Conservation (phyloP, 1,140 invertebrate genomes). For the Drosophila neocordata region DNA sequence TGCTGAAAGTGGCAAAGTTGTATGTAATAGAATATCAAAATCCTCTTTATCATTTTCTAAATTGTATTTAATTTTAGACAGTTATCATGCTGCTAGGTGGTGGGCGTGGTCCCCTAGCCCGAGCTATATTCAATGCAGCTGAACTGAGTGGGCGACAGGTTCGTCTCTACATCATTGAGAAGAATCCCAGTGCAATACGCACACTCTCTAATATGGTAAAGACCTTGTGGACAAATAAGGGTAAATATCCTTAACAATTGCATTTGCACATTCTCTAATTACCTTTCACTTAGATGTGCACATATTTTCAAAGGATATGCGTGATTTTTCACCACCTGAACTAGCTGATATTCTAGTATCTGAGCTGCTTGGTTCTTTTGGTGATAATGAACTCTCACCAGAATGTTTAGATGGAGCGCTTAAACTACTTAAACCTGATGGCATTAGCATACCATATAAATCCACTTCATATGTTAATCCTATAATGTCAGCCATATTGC, state of each 20-base stretch:
- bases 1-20: conserved; percentile 65
- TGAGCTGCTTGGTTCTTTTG: conserved; percentile 98
- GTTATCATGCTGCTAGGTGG: conserved; percentile 97
- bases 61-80: conserved; percentile 67
- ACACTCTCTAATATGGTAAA: conserved; percentile 92
- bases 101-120: conserved; percentile 96
- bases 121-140: conserved; percentile 92
- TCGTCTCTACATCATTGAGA: conserved; percentile 97
- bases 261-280: background rate
- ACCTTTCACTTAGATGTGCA: conserved; percentile 83
- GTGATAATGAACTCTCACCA: conserved; percentile 99
- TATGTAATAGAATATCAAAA: conserved; percentile 20
- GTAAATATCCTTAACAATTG: conserved; percentile 64
- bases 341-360: conserved; percentile 98
- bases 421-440: conserved; percentile 93
- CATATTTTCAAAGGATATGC: conserved; percentile 95
- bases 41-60: background rate
- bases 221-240: conserved; percentile 91
- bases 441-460: conserved; percentile 95
- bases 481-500: conserved; percentile 85
- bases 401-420: conserved; percentile 99
- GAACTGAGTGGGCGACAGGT: conserved; percentile 83
- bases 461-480: conserved; percentile 97
- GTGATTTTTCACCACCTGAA: conserved; percentile 91
- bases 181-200: conserved; percentile 98